Base-by-base conservation (phyloP, 2,113 vertebrate genomes). In the Sakesphorus luctuosus region DNA sequence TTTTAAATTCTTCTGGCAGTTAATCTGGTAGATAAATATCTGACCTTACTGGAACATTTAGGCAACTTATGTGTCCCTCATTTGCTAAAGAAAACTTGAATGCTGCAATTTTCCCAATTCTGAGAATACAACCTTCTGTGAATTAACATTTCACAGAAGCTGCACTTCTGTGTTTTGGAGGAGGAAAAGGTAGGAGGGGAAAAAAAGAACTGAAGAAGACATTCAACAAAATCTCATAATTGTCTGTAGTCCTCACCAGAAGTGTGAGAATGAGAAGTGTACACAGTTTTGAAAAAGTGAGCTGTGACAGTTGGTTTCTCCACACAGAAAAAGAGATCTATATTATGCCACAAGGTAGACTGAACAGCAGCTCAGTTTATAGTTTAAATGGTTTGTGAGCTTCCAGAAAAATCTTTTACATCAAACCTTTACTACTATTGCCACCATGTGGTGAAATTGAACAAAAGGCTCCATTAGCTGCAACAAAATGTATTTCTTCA, bases 391-490 rank as follows among this genome's bases (percentile, higher is more conserved):
- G 71, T 33, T 91, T 78, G 68, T 79, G 93, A 96, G 88, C 95
- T 98, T 97, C 97, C 96, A 98, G 97, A 97, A 97, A 95, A 94
- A 97, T 97, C 97, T 91, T 82, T 55, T 80, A 3, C 6, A 3
- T 58, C 53, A 97, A 97, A 95, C 90, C 93, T 97, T 97, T 95
- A 92, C 82, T 79, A 2, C 94, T 96, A 97, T 94, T 97, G 97
- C 96, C 97, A 97, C 93, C 97, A 69, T 86, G 96, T 97, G 97
- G 89, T 52, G 40, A 79, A 90, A 75, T 59, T 11, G 0, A 3
- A 67, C 40, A 58, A 87, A 82, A 14, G 25, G 26, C 46, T 65
- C 31, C 18, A 14, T 15, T 11, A 67, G 69, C 69, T 61, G 36
- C 65, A 62, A 53, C 61, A 20, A 44, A 31, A 65, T 40, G 2